phyloP scores from a whole-genome alignment of 92 coral and sea anemone genomes.

The Porites divaricata region DNA sequence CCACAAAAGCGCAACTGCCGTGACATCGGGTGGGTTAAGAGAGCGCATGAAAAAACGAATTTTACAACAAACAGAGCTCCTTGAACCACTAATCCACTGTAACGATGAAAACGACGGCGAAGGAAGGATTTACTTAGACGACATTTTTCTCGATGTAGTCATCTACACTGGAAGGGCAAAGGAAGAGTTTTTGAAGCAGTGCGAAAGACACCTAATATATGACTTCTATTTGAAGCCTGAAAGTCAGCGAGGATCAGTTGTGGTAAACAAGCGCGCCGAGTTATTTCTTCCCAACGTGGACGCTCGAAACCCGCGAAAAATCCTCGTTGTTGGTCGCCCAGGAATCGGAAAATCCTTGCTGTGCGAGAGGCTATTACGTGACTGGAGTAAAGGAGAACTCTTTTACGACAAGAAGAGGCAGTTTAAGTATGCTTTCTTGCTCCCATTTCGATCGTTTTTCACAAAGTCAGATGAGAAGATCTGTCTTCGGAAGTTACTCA shows the following conservation, averaged over 20 bases:
- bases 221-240: slow-evolving; percentile 35
- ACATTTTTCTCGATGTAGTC: slow-evolving; percentile 12
- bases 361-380: slow-evolving; percentile 57
- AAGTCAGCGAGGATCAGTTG: slow-evolving; percentile 25
- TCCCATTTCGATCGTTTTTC: slow-evolving; percentile 37
- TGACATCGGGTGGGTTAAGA: neutral
- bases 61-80: slow-evolving; percentile 22
- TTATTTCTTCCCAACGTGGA: slow-evolving; percentile 26
- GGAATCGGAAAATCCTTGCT: slow-evolving; percentile 73
- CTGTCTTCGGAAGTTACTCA: slow-evolving; percentile 19
- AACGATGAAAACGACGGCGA: neutral
- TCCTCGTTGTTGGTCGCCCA: slow-evolving; percentile 58
- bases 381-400: slow-evolving; percentile 48
- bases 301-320: slow-evolving; percentile 45
- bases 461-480: slow-evolving; percentile 13
- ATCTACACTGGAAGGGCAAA: slow-evolving; percentile 35
- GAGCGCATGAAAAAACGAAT: slow-evolving; percentile 9
- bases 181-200: slow-evolving; percentile 5
- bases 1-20: slow-evolving; percentile 16
- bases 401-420: neutral
- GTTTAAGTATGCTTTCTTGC: slow-evolving; percentile 41
- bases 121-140: slow-evolving; percentile 6
- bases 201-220: slow-evolving; percentile 21
- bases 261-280: slow-evolving; percentile 7
- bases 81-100: slow-evolving; percentile 49